Conservation (phyloP, 2,888 invertebrate species). For the Cantharis nigra region DNA sequence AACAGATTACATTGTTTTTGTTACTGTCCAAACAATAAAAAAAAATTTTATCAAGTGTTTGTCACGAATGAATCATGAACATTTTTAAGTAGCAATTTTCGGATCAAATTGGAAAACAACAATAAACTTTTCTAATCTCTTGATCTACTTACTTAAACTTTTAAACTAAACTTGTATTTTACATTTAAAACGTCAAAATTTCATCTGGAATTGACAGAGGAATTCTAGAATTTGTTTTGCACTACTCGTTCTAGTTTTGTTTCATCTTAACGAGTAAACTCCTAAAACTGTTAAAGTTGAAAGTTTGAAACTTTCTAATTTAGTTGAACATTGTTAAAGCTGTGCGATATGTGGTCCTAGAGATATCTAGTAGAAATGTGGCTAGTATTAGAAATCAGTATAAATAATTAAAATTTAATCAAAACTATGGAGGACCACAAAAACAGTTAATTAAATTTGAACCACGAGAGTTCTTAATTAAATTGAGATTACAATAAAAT, state of each 20-base stretch:
- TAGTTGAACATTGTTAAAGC: conserved; percentile 6
- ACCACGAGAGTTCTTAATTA: background rate
- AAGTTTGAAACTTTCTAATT: conserved; percentile 15
- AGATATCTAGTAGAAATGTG: background rate
- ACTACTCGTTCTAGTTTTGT: conserved; percentile 12
- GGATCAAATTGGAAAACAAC: background rate
- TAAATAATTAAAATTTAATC: conserved; percentile 3
- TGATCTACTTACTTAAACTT: background rate
- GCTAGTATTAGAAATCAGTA: conserved; percentile 1
- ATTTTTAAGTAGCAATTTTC: background rate
- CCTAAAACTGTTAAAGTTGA: conserved; percentile 12
- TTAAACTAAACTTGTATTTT: background rate
- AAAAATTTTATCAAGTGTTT: background rate
- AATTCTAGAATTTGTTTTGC: conserved; percentile 11
- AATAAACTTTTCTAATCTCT: background rate
- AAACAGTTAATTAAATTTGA: conserved; percentile 1
- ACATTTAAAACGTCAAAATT: conserved; percentile 3
- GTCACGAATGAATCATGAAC: background rate
- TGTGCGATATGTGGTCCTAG: background rate
- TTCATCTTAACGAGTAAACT: conserved; percentile 15
- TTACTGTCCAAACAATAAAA: background rate
- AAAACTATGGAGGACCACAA: background rate
- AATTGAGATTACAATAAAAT: background rate
- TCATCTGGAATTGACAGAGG: conserved; percentile 12
- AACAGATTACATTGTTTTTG: background rate